Percentiles rank a stretch among this genome's conserved stretches.
Conservation (phyloP, 1,140 invertebrate genomes). For the Caenorhabditis inopinata region DNA sequence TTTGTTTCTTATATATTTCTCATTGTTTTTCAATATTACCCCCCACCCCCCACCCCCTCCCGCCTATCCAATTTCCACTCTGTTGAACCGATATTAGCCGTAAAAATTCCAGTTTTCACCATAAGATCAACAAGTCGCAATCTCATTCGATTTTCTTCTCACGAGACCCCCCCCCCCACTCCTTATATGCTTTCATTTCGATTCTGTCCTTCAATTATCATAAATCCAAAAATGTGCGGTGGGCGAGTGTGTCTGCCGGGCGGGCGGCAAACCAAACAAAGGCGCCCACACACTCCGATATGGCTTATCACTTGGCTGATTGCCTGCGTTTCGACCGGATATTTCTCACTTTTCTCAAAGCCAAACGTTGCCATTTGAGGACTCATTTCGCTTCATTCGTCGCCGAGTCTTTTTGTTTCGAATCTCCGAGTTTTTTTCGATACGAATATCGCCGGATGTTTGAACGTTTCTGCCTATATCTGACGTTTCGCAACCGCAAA, state of each 20-base stretch:
- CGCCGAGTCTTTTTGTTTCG: background rate
- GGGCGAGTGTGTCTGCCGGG: background rate
- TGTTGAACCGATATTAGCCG: constrained; percentile 4
- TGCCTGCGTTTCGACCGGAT: constrained; percentile 5
- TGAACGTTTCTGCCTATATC: no score
- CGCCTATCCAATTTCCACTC: constrained; percentile 17
- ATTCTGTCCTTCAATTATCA: constrained; percentile 14
- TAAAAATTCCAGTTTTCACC: constrained; percentile 27
- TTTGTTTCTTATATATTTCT: background rate
- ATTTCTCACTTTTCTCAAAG: background rate
- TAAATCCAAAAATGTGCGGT: constrained; percentile 28
- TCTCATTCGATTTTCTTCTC: background rate
- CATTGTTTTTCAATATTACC: background rate
- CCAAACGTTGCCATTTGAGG: background rate
- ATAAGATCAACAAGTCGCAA: no score
- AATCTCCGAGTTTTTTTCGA: no score
- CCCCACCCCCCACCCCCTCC: background rate
- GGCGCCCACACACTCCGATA: background rate
- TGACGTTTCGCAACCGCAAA: no score
- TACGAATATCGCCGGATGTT: no score
- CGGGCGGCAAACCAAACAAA: constrained; percentile 9
- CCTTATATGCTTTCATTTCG: background rate
- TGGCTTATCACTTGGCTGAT: constrained; percentile 3
- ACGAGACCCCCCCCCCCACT: background rate
- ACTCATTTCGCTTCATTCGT: background rate